A percentile compares a stretch with the other conserved stretches of the same genome.
phyloP scores from a whole-genome alignment of 2,888 invertebrate species.

The Chymomyza procnemis region DNA sequence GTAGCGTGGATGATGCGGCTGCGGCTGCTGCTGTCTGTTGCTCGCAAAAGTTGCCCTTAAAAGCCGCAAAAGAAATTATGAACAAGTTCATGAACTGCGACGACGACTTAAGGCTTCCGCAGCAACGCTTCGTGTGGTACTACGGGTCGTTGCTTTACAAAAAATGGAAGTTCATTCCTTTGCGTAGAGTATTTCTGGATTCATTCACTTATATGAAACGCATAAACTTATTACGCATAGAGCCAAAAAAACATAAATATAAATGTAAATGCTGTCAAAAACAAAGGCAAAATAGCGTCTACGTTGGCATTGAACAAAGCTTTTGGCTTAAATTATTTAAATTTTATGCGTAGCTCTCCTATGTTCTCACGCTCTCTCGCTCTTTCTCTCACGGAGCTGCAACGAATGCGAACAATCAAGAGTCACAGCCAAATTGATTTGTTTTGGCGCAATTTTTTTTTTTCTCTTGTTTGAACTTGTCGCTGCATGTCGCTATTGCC shows the following conservation, averaged over 20 bases:
- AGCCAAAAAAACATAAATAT: conserved; percentile 1
- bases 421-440: conserved; percentile 51
- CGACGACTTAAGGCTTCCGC: conserved; percentile 37
- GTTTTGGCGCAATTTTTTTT: conserved; percentile 12
- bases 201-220: not conserved
- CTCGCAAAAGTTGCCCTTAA: not conserved
- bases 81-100: conserved; percentile 57
- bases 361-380: too few relatives aligned
- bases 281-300: conserved; percentile 32
- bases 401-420: conserved; percentile 26
- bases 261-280: conserved; percentile 23
- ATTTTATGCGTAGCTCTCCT: conserved; percentile 44
- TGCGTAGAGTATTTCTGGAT: not conserved
- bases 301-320: conserved; percentile 36
- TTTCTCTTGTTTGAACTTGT: not conserved
- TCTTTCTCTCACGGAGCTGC: too few relatives aligned
- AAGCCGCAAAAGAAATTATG: not conserved
- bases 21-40: not conserved
- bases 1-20: not conserved
- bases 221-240: not conserved
- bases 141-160: conserved; percentile 5
- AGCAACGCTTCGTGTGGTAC: not conserved
- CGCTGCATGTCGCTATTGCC: not conserved
- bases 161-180: not conserved
- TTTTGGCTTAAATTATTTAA: conserved; percentile 50